Percentiles rank a stretch among this genome's conserved stretches.
Evolutionary conservation across 2,888 invertebrate species (phyloP).

Genomic region (Xestia ashworthii): DNA sequence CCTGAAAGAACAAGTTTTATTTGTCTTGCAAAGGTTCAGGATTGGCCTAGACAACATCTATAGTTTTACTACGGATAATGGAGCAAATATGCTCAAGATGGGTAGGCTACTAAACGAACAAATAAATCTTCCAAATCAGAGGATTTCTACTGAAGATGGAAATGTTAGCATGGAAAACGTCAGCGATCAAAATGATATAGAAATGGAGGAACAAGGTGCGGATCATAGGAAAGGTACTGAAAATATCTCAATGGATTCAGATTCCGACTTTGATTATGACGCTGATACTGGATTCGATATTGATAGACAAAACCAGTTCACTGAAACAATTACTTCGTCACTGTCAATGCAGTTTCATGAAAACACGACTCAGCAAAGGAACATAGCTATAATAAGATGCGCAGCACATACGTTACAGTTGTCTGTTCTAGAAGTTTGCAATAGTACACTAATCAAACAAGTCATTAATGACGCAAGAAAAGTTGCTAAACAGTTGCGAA

Average conservation of each 20-base stretch:
- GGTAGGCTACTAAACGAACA: not conserved
- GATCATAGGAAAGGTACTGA: not conserved
- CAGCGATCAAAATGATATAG: too few relatives aligned
- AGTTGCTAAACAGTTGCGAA: conserved; percentile 9
- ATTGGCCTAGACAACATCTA: conserved; percentile 3
- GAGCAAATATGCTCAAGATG: conserved; percentile 20
- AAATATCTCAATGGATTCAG: conserved; percentile 13
- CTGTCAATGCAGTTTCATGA: conserved; percentile 3
- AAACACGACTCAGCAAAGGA: conserved; percentile 7
- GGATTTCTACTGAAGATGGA: too few relatives aligned
- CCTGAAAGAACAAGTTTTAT: conserved; percentile 8
- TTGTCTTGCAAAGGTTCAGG: conserved; percentile 8
- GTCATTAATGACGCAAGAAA: not conserved
- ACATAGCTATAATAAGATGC: conserved; percentile 1
- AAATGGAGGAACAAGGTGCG: not conserved
- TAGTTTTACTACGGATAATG: conserved; percentile 8
- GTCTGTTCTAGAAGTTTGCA: conserved; percentile 4
- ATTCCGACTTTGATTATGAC: conserved; percentile 12
- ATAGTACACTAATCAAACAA: conserved; percentile 2
- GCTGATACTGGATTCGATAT: conserved; percentile 5
- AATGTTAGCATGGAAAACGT: too few relatives aligned
- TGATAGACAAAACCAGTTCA: not conserved
- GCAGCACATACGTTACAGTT: conserved; percentile 8
- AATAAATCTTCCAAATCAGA: not conserved
- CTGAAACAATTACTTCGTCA: conserved; percentile 2